phyloP scores from a whole-genome alignment of 1,140 invertebrate species.

The Subanguina moxae region DNA sequence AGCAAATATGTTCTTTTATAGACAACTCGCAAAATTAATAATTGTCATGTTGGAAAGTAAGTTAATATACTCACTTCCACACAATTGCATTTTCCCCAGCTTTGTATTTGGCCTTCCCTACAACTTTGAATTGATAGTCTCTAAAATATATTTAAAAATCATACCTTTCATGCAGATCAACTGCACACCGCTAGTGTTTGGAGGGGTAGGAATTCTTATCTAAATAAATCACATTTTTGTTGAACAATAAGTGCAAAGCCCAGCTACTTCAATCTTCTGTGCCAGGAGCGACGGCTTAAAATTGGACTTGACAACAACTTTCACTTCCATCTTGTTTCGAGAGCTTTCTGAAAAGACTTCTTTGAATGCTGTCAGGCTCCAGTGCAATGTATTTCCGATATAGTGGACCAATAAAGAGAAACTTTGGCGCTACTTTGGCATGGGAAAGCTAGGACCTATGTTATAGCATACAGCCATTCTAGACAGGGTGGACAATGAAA shows the following conservation, averaged over 20 bases:
- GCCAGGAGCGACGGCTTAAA: slow-evolving; percentile 95
- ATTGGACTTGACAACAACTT: slow-evolving; percentile 98
- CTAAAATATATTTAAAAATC: neutral
- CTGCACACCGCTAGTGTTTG: slow-evolving; percentile 97
- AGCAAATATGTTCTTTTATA: no score
- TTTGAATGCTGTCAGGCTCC: no score
- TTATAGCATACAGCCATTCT: no score
- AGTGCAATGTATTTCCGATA: no score
- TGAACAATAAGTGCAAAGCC: no score
- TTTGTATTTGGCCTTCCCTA: slow-evolving; percentile 95
- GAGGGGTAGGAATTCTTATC: slow-evolving; percentile 84
- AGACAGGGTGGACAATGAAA: no score
- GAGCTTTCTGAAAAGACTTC: slow-evolving; percentile 80
- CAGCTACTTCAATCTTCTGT: slow-evolving; percentile 85
- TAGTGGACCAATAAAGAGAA: no score
- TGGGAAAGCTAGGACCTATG: no score
- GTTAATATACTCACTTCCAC: slow-evolving; percentile 77
- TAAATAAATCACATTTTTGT: slow-evolving; percentile 7
- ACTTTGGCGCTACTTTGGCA: no score
- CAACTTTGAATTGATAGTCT: neutral
- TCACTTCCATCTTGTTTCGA: slow-evolving; percentile 98
- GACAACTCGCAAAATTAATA: neutral
- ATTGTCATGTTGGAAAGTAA: neutral
- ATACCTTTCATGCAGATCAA: slow-evolving; percentile 89
- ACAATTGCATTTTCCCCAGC: slow-evolving; percentile 99